A percentile compares a stretch with the other conserved stretches of the same genome.
Evolutionary conservation across 2,113 vertebrate species (phyloP).

Genomic region (Ascaphus truei): DNA sequence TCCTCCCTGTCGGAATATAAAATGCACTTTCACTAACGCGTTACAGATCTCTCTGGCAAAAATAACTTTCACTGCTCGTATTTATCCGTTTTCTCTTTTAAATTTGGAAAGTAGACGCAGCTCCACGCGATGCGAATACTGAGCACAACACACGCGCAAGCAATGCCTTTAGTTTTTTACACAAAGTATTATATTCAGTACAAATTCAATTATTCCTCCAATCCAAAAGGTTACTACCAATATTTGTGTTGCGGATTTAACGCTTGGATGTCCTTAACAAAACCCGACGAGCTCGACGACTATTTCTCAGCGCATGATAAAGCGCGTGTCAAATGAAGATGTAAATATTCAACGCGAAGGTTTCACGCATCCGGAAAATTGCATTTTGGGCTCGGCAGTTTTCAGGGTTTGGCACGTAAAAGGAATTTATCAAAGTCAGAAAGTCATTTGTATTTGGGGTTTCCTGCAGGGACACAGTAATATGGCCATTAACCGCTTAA

Average conservation of each 20-base stretch:
- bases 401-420: background rate
- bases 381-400: background rate
- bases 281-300: background rate
- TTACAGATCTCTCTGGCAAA: too few species aligned
- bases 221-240: background rate
- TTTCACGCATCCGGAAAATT: background rate
- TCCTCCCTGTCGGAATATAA: too few species aligned
- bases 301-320: background rate
- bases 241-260: background rate
- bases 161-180: too few species aligned
- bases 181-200: too few species aligned
- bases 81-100: too few species aligned
- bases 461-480: too few species aligned
- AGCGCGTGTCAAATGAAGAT: background rate
- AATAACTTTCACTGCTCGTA: too few species aligned
- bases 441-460: background rate
- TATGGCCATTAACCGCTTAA: too few species aligned
- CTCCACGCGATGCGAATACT: too few species aligned
- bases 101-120: too few species aligned
- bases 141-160: too few species aligned
- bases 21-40: too few species aligned
- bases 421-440: background rate
- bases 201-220: background rate
- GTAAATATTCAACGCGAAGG: slow-evolving; percentile 10
- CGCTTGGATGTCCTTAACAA: background rate